A percentile compares a stretch with the other conserved stretches of the same genome.
These are phyloP conservation scores for Strix aluco DNA, from an alignment of 2,113 vertebrate species.

Conservation along the genomic window DNA sequence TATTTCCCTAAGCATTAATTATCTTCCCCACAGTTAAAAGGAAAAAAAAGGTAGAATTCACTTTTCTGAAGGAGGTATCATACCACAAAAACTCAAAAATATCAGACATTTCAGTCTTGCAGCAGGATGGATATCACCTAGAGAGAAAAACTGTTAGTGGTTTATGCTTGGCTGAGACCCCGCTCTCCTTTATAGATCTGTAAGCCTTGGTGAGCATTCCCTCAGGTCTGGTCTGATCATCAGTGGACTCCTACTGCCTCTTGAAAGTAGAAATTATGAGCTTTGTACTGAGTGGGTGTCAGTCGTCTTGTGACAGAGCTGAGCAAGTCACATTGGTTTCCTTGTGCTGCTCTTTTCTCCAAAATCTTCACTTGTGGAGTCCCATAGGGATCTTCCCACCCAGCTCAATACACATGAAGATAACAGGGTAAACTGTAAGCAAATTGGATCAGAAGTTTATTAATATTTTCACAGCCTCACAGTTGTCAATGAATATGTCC, in stretches of 20 bases:
- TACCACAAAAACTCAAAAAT: background rate
- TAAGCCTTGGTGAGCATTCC: background rate
- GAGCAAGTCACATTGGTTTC: background rate
- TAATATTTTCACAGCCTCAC: background rate
- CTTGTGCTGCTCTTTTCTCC: background rate
- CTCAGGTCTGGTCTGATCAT: background rate
- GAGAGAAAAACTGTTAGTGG: background rate
- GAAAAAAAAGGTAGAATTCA: background rate
- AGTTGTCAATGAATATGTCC: background rate
- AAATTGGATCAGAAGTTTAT: background rate
- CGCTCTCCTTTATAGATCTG: background rate
- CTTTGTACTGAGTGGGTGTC: background rate
- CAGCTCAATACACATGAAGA: background rate
- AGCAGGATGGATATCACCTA: background rate
- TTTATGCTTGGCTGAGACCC: background rate
- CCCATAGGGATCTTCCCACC: background rate
- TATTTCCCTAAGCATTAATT: background rate
- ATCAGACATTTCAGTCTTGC: background rate
- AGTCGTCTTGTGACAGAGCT: background rate
- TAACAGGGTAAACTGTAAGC: background rate
- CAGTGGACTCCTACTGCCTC: background rate
- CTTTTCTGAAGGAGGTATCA: background rate
- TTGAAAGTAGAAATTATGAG: background rate
- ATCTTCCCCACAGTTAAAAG: background rate
- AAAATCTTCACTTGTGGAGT: background rate